Evolutionary conservation across 2,888 invertebrate species (phyloP), one percentile per base, ranked within the genome.

Genomic region (Griposia aprilina): DNA sequence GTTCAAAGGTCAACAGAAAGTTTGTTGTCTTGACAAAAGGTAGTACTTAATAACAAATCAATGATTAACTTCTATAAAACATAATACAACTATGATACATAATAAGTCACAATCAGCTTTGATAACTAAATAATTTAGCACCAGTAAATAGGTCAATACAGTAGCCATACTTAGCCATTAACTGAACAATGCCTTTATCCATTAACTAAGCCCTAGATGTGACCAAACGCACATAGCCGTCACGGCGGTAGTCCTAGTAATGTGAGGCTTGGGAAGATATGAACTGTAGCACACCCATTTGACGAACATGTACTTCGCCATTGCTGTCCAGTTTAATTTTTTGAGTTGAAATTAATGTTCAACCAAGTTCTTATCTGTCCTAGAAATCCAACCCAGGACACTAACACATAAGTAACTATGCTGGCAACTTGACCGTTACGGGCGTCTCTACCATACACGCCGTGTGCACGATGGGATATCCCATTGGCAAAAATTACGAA

Each of bases 1-100:
- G 26, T 59, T 66, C 57, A 74, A 81, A 79, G 75, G 45, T 26
- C 50, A 81, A 74, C n/a, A 79, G 74, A 74, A 79, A 63, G 23
- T 60, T 78, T 59, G 50, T 80, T 80, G 41, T 72, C 41, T 73
- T n/a, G 48, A n/a, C 74, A 73, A 78, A 80, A 74, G 52, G 26
- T 41, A 65, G 17, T 62, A 41, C 41, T 41, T 4, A 52, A 55
- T 62, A 52, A 50, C 50, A 74, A 65, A 65, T 62, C 26, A 48
- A 45, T 60, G 20, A 23, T 41, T 81, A 30, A 30, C 13, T 50
- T 74, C 26, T 36, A 36, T 15, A 76, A 52, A 74, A 63, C n/a
- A 52, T 26, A 50, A 50, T 26, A 65, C 26, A 65, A 59, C 74
- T 74, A 48, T 41, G 26, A 73, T 57, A 41, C 48, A n/a, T 50